These are phyloP conservation scores for Salarias fasciatus DNA, from an alignment of 2,797 vertebrate genomes.

Conservation along the genomic window DNA sequence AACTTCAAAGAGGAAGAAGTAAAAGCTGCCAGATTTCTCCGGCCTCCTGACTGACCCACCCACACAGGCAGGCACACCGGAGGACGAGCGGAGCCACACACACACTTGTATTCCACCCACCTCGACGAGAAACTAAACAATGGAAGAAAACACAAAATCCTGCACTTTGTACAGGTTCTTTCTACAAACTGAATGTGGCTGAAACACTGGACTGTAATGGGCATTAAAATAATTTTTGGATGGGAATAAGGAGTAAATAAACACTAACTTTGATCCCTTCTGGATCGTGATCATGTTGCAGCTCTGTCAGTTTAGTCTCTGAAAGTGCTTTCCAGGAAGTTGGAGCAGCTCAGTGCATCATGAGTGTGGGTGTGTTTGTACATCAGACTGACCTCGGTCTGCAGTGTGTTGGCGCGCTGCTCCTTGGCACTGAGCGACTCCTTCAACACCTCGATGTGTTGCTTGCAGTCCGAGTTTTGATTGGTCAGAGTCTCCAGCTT, in stretches of 20 bases:
- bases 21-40: conserved; percentile 70
- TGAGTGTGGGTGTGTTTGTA: conserved; percentile 2
- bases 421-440: conserved; percentile 99
- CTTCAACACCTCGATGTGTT: conserved; percentile 99
- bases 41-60: conserved; percentile 49
- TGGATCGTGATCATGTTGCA: neutral
- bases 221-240: too few relatives aligned
- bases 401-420: conserved; percentile 95
- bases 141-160: conserved; percentile 4
- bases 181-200: too few relatives aligned
- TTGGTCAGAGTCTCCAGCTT: conserved; percentile 98
- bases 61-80: conserved; percentile 41
- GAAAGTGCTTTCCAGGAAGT: neutral
- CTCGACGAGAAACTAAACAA: conserved; percentile 12
- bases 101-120: conserved; percentile 47
- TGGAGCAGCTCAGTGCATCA: neutral
- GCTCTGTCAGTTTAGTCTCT: neutral
- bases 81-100: conserved; percentile 48
- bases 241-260: neutral
- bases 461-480: conserved; percentile 99
- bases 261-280: neutral
- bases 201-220: too few relatives aligned
- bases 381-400: conserved; percentile 92
- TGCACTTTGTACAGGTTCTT: neutral
- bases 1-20: conserved; percentile 72